Conservation (phyloP, 2,888 invertebrate species). For the Orthosia gracilis region DNA sequence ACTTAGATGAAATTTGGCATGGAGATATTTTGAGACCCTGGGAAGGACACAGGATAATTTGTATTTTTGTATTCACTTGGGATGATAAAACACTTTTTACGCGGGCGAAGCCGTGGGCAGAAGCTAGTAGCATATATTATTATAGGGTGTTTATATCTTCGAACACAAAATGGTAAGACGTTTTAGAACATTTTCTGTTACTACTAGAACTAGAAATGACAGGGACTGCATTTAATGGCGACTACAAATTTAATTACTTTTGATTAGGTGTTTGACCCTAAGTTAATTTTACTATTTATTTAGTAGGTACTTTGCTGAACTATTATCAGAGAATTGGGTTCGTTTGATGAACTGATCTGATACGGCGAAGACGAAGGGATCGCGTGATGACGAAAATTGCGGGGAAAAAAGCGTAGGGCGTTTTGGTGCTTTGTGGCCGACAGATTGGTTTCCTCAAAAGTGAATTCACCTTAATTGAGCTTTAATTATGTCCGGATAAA, state of each 20-base stretch:
- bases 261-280: neutral
- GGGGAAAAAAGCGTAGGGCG: conserved; percentile 43
- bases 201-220: neutral
- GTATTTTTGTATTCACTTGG: too few species aligned
- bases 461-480: conserved; percentile 55
- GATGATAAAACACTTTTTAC: too few species aligned
- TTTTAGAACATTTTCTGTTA: neutral
- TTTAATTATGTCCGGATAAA: conserved; percentile 50
- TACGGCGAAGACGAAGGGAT: conserved; percentile 58
- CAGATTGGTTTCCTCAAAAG: conserved; percentile 61
- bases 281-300: neutral
- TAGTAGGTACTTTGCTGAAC: conserved; percentile 3
- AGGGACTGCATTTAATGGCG: neutral
- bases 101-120: too few species aligned
- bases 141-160: neutral
- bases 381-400: conserved; percentile 72
- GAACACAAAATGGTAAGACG: neutral
- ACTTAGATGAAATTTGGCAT: too few species aligned
- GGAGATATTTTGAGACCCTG: too few species aligned
- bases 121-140: conserved; percentile 7
- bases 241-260: neutral
- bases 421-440: conserved; percentile 20
- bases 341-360: conserved; percentile 47
- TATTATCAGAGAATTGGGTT: conserved; percentile 26
- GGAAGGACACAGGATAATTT: too few species aligned